phyloP scores from a whole-genome alignment of 2,888 invertebrate species.

The Cyclophora albipunctata region DNA sequence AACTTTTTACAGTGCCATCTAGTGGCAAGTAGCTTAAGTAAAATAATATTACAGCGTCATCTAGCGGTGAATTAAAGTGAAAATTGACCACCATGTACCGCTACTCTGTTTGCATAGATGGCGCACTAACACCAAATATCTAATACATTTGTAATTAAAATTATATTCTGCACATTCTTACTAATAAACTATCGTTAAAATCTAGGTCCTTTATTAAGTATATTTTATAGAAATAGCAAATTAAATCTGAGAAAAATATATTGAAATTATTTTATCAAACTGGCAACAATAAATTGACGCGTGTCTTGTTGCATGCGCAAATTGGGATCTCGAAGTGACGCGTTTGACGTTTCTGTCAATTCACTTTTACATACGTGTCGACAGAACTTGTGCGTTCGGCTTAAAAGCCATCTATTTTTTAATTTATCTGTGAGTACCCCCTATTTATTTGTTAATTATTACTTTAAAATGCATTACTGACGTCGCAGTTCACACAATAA shows the following conservation, averaged over 20 bases:
- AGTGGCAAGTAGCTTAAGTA: too few species aligned
- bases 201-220: too few species aligned
- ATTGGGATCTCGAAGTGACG: constrained; percentile 28
- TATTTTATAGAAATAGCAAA: too few species aligned
- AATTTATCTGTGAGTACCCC: constrained; percentile 62
- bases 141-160: too few species aligned
- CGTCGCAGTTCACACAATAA: too few species aligned
- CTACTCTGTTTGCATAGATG: not conserved
- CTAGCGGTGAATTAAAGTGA: too few species aligned
- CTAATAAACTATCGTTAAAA: too few species aligned
- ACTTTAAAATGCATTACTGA: constrained; percentile 3
- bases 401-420: constrained; percentile 65
- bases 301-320: constrained; percentile 35
- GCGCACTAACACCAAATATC: too few species aligned
- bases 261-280: not conserved
- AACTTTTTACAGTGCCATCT: too few species aligned
- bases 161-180: too few species aligned
- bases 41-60: too few species aligned
- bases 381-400: constrained; percentile 58
- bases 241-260: too few species aligned
- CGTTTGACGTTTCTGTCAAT: constrained; percentile 43
- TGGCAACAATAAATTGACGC: constrained; percentile 35
- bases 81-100: not conserved
- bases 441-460: constrained; percentile 17
- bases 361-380: constrained; percentile 74